phyloP scores from a whole-genome alignment of 2,888 invertebrate genomes.

The Lycocerus yunnanus region DNA sequence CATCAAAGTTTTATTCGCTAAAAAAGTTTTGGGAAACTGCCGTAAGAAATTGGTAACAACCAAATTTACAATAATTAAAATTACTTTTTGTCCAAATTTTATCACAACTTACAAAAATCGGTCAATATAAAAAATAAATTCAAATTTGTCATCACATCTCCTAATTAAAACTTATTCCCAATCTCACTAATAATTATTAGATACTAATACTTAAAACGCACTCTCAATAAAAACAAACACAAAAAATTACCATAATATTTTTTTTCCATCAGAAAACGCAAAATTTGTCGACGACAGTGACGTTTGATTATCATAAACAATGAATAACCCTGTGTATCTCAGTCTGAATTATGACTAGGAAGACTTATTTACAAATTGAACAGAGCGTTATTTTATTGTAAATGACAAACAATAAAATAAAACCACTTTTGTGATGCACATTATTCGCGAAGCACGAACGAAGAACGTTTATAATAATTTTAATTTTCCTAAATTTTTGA shows the following conservation, averaged over 20 bases:
- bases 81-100: background rate
- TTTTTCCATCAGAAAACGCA: background rate
- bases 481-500: background rate
- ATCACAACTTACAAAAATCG: background rate
- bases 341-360: slow-evolving; percentile 3
- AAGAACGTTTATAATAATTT: background rate
- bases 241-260: background rate
- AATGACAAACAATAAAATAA: background rate
- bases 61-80: background rate
- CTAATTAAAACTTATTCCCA: background rate
- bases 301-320: background rate
- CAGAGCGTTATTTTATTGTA: background rate
- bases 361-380: slow-evolving; percentile 1
- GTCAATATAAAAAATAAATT: background rate
- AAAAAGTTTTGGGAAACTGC: no score
- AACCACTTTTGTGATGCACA: background rate
- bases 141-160: background rate
- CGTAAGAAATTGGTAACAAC: background rate
- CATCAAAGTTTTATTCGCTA: no score
- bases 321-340: slow-evolving; percentile 3
- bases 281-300: background rate
- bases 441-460: background rate
- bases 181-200: background rate
- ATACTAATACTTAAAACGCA: background rate
- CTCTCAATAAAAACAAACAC: background rate